phyloP scores from a whole-genome alignment of 2,113 vertebrate species.

The Maylandia zebra region DNA sequence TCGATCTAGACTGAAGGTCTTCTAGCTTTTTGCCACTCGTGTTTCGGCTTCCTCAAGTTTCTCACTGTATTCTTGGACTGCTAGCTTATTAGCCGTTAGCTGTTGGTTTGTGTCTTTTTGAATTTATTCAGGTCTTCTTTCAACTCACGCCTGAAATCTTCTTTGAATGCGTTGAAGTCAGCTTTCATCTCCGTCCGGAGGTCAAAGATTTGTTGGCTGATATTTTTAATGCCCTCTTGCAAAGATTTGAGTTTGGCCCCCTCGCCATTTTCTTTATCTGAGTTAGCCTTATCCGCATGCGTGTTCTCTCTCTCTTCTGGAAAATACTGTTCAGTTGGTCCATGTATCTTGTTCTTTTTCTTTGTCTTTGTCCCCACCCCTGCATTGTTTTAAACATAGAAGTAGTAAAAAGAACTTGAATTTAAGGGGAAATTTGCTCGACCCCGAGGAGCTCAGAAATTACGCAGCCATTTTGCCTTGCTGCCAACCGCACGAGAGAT shows the following conservation, averaged over 20 bases:
- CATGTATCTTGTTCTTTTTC: neutral
- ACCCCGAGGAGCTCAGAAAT: fast-evolving
- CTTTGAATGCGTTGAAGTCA: neutral
- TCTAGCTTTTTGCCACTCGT: too few species aligned
- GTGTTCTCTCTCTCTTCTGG: neutral
- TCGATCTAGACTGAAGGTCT: too few species aligned
- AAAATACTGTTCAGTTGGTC: neutral
- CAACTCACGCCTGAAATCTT: neutral
- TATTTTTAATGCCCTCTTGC: neutral
- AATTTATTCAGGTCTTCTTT: too few species aligned
- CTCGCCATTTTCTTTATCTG: neutral
- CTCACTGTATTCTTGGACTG: too few species aligned
- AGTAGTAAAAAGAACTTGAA: neutral
- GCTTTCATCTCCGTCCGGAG: neutral
- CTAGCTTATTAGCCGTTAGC: too few species aligned
- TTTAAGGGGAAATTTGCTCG: neutral
- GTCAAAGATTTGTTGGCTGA: neutral
- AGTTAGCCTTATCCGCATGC: neutral
- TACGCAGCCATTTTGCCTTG: neutral
- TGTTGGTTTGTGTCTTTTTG: too few species aligned
- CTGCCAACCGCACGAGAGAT: neutral
- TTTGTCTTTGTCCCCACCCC: too few species aligned
- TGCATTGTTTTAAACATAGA: neutral
- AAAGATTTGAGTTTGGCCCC: neutral
- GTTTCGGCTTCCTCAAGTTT: too few species aligned